Evolutionary conservation across 2,888 invertebrate genomes (phyloP).

Genomic region (Oxytorus armatus): DNA sequence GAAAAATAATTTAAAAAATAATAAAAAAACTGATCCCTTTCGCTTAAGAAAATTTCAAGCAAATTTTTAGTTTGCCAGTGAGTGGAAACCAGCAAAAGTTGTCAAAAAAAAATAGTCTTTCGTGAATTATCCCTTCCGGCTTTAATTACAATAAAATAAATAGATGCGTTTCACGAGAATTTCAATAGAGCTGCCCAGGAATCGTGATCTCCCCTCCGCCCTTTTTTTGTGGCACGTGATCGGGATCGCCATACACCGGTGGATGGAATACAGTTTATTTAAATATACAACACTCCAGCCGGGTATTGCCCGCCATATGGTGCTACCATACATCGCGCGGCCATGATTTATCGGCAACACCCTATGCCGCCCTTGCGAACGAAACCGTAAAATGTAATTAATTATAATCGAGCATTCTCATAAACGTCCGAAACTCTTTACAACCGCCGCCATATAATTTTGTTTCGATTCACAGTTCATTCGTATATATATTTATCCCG

Average conservation of each 20-base stretch:
- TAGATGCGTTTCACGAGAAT: not conserved
- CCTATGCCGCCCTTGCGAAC: conserved; percentile 62
- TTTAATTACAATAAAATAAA: too few species aligned
- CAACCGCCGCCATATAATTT: conserved; percentile 24
- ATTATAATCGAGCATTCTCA: conserved; percentile 67
- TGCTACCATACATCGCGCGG: conserved; percentile 57
- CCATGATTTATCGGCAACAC: conserved; percentile 78
- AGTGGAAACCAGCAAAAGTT: not conserved
- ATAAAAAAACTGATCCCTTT: too few species aligned
- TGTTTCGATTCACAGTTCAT: not conserved
- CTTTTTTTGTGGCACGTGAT: conserved; percentile 68
- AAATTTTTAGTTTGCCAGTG: too few species aligned
- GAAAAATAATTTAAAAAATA: too few species aligned
- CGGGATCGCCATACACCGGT: conserved; percentile 71
- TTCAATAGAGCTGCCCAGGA: not conserved
- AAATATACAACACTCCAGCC: conserved; percentile 63
- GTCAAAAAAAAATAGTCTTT: not conserved
- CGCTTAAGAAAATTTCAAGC: too few species aligned
- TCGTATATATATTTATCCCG: not conserved
- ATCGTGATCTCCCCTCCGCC: conserved; percentile 18
- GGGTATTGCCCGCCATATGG: conserved; percentile 75
- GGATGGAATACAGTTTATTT: conserved; percentile 68
- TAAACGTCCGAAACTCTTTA: conserved; percentile 6
- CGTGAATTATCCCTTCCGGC: too few species aligned
- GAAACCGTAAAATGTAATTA: conserved; percentile 77